Percentiles rank a stretch among this genome's conserved stretches.
Conservation (phyloP, 2,113 vertebrate species). For the Alouatta palliata region DNA sequence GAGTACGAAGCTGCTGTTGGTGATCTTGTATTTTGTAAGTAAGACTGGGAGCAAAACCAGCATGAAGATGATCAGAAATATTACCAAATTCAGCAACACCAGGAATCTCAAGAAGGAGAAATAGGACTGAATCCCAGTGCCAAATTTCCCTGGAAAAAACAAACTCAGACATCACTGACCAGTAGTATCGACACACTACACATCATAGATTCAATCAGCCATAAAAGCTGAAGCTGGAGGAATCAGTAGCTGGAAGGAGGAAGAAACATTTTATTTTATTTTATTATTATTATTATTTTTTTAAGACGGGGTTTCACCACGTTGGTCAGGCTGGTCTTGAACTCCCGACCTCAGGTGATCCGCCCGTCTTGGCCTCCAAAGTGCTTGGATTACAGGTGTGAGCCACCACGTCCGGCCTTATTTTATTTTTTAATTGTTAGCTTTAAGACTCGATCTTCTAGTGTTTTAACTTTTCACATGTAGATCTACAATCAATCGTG, state of each 20-base stretch:
- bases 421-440: background rate
- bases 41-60: conserved; percentile 91
- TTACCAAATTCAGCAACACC: conserved; percentile 93
- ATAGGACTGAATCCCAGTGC: conserved; percentile 95
- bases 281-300: no score
- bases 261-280: background rate
- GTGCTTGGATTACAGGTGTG: no score
- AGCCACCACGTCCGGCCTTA: no score
- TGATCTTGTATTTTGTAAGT: conserved; percentile 80
- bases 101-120: conserved; percentile 97
- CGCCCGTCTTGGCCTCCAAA: no score
- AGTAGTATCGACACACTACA: background rate
- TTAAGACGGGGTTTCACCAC: no score
- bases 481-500: background rate
- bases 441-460: background rate
- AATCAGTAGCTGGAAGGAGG: background rate
- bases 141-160: conserved; percentile 91
- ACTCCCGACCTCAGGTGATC: no score
- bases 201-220: background rate
- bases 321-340: no score
- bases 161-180: background rate
- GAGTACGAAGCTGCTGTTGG: conserved; percentile 84
- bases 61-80: conserved; percentile 93
- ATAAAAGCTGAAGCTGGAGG: background rate
- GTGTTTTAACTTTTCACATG: background rate